Conservation (phyloP, 64 coral and sea anemone species). For the Catalaphyllia jardinei region DNA sequence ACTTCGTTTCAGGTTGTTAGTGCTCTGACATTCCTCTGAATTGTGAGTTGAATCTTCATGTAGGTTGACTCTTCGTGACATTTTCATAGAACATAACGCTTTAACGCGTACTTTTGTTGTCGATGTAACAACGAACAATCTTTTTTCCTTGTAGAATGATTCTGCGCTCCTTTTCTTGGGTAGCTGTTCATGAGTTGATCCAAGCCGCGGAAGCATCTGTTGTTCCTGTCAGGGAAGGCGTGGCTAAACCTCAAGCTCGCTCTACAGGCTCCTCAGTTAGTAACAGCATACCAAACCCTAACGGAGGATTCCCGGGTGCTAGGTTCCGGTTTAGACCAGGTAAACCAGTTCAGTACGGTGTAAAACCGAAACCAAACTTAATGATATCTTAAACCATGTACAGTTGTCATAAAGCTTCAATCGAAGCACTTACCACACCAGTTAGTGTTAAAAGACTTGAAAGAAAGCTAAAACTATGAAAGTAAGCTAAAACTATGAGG, state of each 20-base stretch:
- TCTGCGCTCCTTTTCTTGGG: slow-evolving; percentile 76
- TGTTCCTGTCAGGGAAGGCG: slow-evolving; percentile 86
- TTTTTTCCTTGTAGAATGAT: slow-evolving; percentile 66
- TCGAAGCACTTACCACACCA: too few species aligned
- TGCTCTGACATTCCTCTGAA: too few species aligned
- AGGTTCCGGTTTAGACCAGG: slow-evolving; percentile 72
- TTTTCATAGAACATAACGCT: not conserved
- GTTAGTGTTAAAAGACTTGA: too few species aligned
- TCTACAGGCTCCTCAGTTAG: slow-evolving; percentile 78
- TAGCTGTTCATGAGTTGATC: slow-evolving; percentile 73
- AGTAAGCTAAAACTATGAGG: too few species aligned
- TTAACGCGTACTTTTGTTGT: not conserved
- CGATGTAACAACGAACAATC: not conserved
- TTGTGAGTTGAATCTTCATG: too few species aligned
- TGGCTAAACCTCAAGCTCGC: slow-evolving; percentile 86
- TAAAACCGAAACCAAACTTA: too few species aligned
- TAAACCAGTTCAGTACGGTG: not conserved
- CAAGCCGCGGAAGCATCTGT: slow-evolving; percentile 85
- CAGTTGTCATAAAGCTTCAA: too few species aligned
- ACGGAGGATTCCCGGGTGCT: slow-evolving; percentile 49
- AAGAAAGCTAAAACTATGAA: too few species aligned
- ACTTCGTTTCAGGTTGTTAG: too few species aligned
- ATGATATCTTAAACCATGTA: too few species aligned
- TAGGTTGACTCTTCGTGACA: not conserved
- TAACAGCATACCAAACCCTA: slow-evolving; percentile 65